phyloP scores from a whole-genome alignment of 2,797 vertebrate species.

The Cynopterus sphinx region DNA sequence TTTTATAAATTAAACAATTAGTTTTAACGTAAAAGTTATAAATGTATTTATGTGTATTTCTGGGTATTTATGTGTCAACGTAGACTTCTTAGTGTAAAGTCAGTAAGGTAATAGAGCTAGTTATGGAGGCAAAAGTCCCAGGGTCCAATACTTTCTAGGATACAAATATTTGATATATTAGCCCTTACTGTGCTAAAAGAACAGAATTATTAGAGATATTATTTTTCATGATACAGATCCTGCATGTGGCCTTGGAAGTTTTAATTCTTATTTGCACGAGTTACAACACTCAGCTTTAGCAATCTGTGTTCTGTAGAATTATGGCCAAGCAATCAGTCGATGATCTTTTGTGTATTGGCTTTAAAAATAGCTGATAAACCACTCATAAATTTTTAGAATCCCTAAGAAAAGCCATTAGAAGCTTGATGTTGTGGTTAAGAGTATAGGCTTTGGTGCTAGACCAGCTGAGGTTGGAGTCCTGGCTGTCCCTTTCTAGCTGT shows the following conservation, averaged over 20 bases:
- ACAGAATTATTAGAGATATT: not conserved
- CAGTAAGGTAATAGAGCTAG: not conserved
- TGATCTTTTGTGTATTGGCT: not conserved
- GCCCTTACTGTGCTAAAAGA: not conserved
- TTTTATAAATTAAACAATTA: not conserved
- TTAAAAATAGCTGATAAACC: not conserved
- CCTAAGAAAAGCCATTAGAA: not conserved
- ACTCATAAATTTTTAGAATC: not conserved
- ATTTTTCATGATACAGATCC: not conserved
- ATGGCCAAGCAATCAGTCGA: not conserved
- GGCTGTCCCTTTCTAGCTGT: not conserved
- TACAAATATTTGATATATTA: not conserved
- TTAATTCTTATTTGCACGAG: not conserved
- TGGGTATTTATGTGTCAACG: not conserved
- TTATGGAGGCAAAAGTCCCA: not conserved
- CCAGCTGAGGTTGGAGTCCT: not conserved
- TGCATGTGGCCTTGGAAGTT: not conserved
- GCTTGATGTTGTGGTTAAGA: not conserved
- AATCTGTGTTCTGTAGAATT: not conserved
- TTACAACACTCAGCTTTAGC: not conserved
- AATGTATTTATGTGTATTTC: not conserved
- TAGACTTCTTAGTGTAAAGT: not conserved
- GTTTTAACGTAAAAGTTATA: not conserved
- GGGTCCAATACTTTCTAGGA: not conserved
- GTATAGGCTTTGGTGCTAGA: not conserved